phyloP scores from a whole-genome alignment of 2,113 vertebrate genomes.

The Furnarius figulus region DNA sequence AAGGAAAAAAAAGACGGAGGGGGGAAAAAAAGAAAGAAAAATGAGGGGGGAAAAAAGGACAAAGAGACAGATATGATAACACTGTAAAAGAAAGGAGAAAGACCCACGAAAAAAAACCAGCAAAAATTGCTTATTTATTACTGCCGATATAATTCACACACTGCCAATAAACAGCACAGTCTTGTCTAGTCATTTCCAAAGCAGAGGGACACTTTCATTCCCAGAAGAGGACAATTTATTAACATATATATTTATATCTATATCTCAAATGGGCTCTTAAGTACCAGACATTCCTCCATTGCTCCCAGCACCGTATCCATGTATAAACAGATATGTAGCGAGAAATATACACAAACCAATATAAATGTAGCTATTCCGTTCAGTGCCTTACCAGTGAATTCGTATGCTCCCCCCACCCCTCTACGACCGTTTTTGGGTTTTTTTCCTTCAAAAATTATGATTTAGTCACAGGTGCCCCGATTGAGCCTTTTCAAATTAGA shows the following conservation, averaged over 20 bases:
- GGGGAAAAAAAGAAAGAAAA: rapidly evolving
- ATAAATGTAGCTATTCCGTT: not conserved
- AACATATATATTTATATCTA: not conserved
- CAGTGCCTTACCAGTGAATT: not conserved
- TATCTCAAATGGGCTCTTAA: not conserved
- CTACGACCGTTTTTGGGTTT: not conserved
- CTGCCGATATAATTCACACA: conserved; percentile 41
- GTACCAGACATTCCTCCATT: not conserved
- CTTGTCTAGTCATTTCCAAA: conserved; percentile 57
- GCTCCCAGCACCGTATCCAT: not conserved
- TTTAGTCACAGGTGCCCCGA: conserved; percentile 66
- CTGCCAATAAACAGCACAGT: conserved; percentile 49
- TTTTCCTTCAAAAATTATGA: not conserved
- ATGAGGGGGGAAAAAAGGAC: rapidly evolving
- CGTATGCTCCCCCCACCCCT: not conserved
- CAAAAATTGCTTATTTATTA: conserved; percentile 60
- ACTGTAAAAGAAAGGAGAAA: not conserved
- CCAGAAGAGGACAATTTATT: conserved; percentile 14
- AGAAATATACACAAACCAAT: not conserved
- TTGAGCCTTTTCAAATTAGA: conserved; percentile 48
- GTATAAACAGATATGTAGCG: not conserved
- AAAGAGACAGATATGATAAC: not conserved
- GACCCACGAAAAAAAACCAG: not conserved
- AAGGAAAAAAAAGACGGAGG: no score
- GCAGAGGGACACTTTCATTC: conserved; percentile 4